Evolutionary conservation across 2,797 vertebrate species (phyloP), one percentile per base, ranked within the genome.

Genomic region (Zalophus californianus): DNA sequence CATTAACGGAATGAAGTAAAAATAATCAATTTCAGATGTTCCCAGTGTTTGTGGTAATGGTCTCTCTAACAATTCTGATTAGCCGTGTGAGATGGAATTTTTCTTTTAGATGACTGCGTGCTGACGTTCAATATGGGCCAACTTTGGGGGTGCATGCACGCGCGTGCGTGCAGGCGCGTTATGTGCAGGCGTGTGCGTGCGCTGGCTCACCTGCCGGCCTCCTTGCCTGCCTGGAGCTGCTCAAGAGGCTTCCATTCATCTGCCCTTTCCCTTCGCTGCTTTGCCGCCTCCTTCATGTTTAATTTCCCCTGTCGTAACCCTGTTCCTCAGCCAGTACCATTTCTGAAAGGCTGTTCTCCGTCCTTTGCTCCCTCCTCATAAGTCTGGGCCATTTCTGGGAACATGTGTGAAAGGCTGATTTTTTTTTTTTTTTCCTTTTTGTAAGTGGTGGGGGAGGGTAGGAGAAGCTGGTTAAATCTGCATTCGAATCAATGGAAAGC

Each of bases 1-100:
- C 98, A 98, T 98, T 98, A 98, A 98, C 88, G 94, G 98, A 97
- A 84, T 35, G 12, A 98, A 98, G 98, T 98, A 97, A 98, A 98
- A 98, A 98, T 98, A 98, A 98, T 98, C 98, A 97, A 98, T 98
- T 98, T 98, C 98, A 98, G 98, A 98, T 98, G 98, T 98, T 98
- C 97, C 97, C 97, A 96, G 98, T 98, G 98, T 98, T 98, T 98
- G 98, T 98, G 97, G 98, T 98, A 98, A 98, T 98, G 98, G 98
- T 94, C 98, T 98, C 97, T 96, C 98, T 97, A 98, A 98, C 98
- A 97, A 96, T 99, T 98, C 98, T 97, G 98, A 99, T 99, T 98
- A 98, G 98, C 98, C 23, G 52, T 95, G 98, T 98, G 98, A 98
- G 98, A 98, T 98, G 98, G 98, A 98, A 98, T 98, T 98, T 98